Conservation (phyloP, 2,113 vertebrate genomes). For the Coracopsis vasa region DNA sequence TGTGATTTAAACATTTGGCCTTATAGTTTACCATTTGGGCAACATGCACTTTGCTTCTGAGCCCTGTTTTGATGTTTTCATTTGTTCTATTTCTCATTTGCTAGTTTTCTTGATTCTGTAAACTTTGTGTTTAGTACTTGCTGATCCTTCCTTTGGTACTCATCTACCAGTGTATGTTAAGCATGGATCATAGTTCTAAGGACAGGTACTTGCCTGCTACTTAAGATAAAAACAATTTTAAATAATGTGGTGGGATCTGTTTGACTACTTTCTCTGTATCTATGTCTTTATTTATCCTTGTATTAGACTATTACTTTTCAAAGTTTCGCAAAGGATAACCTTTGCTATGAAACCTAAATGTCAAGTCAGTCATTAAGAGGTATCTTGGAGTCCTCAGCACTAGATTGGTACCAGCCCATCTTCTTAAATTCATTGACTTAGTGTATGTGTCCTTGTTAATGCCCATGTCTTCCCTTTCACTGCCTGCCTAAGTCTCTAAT, state of each 20-base stretch:
- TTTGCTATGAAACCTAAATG: neutral
- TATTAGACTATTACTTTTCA: neutral
- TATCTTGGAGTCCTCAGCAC: neutral
- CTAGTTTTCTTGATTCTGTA: neutral
- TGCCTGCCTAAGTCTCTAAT: neutral
- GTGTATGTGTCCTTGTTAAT: neutral
- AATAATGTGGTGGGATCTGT: neutral
- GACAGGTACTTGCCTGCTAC: neutral
- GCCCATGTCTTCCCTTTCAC: neutral
- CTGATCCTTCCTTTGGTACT: neutral
- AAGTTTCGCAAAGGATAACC: neutral
- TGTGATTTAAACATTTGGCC: neutral
- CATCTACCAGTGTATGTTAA: neutral
- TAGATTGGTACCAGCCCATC: neutral
- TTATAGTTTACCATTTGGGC: neutral
- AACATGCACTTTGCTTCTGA: neutral
- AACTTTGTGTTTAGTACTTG: neutral
- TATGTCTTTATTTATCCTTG: neutral
- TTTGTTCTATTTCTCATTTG: neutral
- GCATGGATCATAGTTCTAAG: neutral
- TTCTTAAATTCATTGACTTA: neutral
- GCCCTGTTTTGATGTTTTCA: neutral
- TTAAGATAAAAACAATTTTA: neutral
- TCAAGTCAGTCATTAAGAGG: neutral
- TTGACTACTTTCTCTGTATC: neutral